These are phyloP conservation scores for Mohoua ochrocephala DNA, from an alignment of 2,113 vertebrate species.

Conservation along the genomic window DNA sequence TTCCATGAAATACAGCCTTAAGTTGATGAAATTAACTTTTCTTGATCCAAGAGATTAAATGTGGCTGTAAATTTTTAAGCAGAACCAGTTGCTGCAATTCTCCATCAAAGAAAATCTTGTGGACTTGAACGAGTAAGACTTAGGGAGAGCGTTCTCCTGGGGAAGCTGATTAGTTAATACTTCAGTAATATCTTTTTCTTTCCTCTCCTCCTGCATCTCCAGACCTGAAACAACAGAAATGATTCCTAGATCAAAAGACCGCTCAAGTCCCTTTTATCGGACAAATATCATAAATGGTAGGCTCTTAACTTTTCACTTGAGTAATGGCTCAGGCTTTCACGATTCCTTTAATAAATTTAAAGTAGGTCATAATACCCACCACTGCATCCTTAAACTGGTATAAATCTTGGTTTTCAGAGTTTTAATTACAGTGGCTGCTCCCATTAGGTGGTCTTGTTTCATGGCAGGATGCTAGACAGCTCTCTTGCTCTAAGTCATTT, in stretches of 20 bases:
- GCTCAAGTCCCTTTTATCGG: background rate
- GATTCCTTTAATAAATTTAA: slow-evolving; percentile 33
- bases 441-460: slow-evolving; percentile 65
- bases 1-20: background rate
- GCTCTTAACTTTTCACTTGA: slow-evolving; percentile 13
- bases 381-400: slow-evolving; percentile 52
- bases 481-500: slow-evolving; percentile 61
- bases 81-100: slow-evolving; percentile 45
- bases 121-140: slow-evolving; percentile 22
- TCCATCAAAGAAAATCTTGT: slow-evolving; percentile 51
- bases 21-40: slow-evolving; percentile 57
- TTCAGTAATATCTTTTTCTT: slow-evolving; percentile 23
- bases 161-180: slow-evolving; percentile 48
- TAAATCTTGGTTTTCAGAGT: slow-evolving; percentile 62
- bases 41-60: slow-evolving; percentile 57
- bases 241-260: background rate
- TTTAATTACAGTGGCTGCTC: slow-evolving; percentile 68
- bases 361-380: slow-evolving; percentile 56
- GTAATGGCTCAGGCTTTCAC: background rate
- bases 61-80: slow-evolving; percentile 57
- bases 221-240: slow-evolving; percentile 50
- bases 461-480: slow-evolving; percentile 59
- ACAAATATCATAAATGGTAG: background rate
- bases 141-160: background rate
- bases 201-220: background rate